phyloP scores from a whole-genome alignment of 2,113 vertebrate species.

The Zosterops lateralis region DNA sequence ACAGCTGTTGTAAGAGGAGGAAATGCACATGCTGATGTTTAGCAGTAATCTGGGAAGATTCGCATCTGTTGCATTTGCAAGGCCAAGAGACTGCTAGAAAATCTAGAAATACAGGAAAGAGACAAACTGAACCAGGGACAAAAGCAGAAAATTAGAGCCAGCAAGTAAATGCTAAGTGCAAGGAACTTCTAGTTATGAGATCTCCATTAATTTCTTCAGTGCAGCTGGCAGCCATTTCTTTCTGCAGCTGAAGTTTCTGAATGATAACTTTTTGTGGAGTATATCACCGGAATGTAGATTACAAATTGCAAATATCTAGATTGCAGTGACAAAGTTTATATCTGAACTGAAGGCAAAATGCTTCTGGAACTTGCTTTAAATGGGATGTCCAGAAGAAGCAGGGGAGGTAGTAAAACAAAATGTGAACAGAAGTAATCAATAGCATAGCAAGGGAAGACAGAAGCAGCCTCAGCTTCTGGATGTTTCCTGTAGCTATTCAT shows the following conservation, averaged over 20 bases:
- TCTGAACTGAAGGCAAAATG: not conserved
- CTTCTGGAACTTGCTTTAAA: not conserved
- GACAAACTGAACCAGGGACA: not conserved
- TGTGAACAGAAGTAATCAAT: not conserved
- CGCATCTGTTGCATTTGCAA: not conserved
- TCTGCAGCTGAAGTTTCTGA: not conserved
- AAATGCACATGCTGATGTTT: not conserved
- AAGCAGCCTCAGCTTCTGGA: not conserved
- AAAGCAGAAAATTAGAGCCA: not conserved
- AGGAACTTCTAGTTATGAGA: not conserved
- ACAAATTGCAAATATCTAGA: not conserved
- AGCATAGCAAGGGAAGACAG: not conserved
- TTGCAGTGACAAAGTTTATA: not conserved
- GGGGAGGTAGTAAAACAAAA: not conserved
- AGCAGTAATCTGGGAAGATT: not conserved
- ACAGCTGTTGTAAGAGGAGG: not conserved
- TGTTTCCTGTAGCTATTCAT: not conserved
- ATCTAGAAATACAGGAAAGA: conserved; percentile 2
- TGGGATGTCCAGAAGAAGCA: not conserved
- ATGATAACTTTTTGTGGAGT: not conserved
- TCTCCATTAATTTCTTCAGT: not conserved
- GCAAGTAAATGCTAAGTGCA: not conserved
- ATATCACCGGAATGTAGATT: not conserved
- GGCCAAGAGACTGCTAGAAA: not conserved
- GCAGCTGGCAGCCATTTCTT: not conserved